These are phyloP conservation scores for Hyles lineata DNA, from an alignment of 2,888 invertebrate genomes.

Conservation along the genomic window DNA sequence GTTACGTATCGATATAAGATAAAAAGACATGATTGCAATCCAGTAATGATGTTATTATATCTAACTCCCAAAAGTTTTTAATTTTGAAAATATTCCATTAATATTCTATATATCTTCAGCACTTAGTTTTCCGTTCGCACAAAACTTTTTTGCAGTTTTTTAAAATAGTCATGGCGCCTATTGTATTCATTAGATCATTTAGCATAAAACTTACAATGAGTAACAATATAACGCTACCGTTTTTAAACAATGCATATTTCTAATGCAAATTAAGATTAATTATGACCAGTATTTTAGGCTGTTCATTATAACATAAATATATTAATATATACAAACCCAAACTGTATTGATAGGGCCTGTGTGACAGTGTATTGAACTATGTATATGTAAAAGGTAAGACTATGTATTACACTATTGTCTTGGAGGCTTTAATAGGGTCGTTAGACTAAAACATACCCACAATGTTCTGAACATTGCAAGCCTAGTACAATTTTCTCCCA, in stretches of 20 bases:
- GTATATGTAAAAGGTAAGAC: slow-evolving; percentile 29
- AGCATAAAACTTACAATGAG: slow-evolving; percentile 8
- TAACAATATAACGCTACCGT: neutral
- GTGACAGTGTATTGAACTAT: slow-evolving; percentile 46
- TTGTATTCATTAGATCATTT: slow-evolving; percentile 7
- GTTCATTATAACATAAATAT: slow-evolving; percentile 47
- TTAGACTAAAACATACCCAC: slow-evolving; percentile 8
- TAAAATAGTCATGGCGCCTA: neutral
- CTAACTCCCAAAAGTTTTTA: no score
- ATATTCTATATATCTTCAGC: neutral
- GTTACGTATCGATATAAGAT: no score
- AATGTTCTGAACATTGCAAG: neutral
- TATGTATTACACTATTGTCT: neutral
- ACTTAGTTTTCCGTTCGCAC: neutral
- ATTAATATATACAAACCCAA: slow-evolving; percentile 43
- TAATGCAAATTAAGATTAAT: slow-evolving; percentile 41
- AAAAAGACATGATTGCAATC: no score
- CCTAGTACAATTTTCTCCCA: neutral
- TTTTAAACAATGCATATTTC: slow-evolving; percentile 30
- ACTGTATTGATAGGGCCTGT: slow-evolving; percentile 44
- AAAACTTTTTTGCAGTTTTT: neutral
- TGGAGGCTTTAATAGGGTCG: neutral
- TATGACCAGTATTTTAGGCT: slow-evolving; percentile 43
- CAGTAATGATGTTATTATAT: no score
- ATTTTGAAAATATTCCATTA: no score